A percentile compares a stretch with the other conserved stretches of the same genome.
Conservation (phyloP, 2,113 vertebrate genomes). For the Nothoprocta pentlandii region DNA sequence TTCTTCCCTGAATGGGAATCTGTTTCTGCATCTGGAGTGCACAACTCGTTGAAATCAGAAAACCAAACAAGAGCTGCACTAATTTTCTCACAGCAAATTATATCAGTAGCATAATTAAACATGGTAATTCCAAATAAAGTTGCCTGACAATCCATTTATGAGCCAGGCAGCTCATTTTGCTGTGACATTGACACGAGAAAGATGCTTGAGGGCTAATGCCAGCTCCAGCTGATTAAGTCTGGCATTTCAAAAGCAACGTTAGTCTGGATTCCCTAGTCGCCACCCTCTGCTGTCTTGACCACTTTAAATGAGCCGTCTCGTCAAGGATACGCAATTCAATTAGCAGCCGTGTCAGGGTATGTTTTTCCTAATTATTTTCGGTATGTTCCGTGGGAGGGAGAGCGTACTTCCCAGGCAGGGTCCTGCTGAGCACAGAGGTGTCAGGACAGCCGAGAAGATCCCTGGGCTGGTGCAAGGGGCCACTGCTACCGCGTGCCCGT, state of each 20-base stretch:
- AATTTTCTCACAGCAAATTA: constrained; percentile 72
- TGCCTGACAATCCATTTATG: constrained; percentile 66
- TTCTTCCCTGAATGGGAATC: constrained; percentile 46
- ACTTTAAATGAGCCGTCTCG: neutral
- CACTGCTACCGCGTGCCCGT: neutral
- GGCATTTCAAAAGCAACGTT: constrained; percentile 57
- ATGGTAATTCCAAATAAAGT: constrained; percentile 69
- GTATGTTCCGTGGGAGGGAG: neutral
- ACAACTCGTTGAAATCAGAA: constrained; percentile 45
- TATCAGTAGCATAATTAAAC: constrained; percentile 74
- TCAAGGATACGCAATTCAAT: constrained; percentile 26
- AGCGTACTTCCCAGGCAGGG: neutral
- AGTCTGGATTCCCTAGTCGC: constrained; percentile 8
- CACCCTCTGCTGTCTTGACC: neutral
- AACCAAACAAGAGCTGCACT: constrained; percentile 60
- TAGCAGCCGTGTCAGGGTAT: neutral
- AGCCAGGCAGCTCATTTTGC: constrained; percentile 56
- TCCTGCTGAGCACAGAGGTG: neutral
- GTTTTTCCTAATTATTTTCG: neutral
- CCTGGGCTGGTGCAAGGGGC: neutral
- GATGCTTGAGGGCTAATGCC: constrained; percentile 10
- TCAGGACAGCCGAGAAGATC: neutral
- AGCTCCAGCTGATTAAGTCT: constrained; percentile 48
- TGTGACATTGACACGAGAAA: neutral
- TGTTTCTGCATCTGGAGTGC: constrained; percentile 58